Evolutionary conservation across 2,888 invertebrate species (phyloP).

Genomic region (Neelides folsomi): DNA sequence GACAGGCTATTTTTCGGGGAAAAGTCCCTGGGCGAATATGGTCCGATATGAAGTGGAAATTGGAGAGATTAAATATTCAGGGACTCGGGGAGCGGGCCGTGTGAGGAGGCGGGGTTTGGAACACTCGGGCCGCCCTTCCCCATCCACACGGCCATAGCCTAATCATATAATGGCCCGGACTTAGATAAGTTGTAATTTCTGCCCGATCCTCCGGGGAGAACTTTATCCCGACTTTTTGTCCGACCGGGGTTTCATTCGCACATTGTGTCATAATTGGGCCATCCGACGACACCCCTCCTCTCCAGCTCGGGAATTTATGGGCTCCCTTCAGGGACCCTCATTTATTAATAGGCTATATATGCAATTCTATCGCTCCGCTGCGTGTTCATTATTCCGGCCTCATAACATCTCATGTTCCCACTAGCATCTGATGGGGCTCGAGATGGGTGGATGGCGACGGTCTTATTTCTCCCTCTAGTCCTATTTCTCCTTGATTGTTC

Average conservation of each 20-base stretch:
- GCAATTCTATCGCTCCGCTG: slow-evolving; percentile 29
- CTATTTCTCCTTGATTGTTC: slow-evolving; percentile 5
- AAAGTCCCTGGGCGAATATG: slow-evolving; percentile 29
- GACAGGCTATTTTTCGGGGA: slow-evolving; percentile 32
- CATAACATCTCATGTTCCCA: slow-evolving; percentile 10
- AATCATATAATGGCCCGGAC: slow-evolving; percentile 28
- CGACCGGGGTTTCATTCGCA: slow-evolving; percentile 28
- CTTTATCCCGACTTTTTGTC: slow-evolving; percentile 28
- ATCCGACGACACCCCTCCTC: slow-evolving; percentile 21
- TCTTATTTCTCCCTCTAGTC: slow-evolving; percentile 1
- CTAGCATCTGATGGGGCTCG: slow-evolving; percentile 12
- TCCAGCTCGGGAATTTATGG: slow-evolving; percentile 32
- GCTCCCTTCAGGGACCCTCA: slow-evolving; percentile 32
- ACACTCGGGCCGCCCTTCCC: slow-evolving; percentile 1
- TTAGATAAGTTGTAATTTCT: slow-evolving; percentile 34
- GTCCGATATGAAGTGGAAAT: slow-evolving; percentile 31
- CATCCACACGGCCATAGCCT: slow-evolving; percentile 2
- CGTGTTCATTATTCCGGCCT: slow-evolving; percentile 1
- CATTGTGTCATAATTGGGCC: slow-evolving; percentile 30
- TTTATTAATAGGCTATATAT: slow-evolving; percentile 35
- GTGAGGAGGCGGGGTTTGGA: neutral
- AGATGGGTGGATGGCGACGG: neutral
- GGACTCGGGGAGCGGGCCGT: neutral
- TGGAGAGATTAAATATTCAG: slow-evolving; percentile 34
- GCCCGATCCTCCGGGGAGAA: slow-evolving; percentile 32